Evolutionary conservation across 2,797 vertebrate species (phyloP).

Genomic region (Oryzias sinensis): DNA sequence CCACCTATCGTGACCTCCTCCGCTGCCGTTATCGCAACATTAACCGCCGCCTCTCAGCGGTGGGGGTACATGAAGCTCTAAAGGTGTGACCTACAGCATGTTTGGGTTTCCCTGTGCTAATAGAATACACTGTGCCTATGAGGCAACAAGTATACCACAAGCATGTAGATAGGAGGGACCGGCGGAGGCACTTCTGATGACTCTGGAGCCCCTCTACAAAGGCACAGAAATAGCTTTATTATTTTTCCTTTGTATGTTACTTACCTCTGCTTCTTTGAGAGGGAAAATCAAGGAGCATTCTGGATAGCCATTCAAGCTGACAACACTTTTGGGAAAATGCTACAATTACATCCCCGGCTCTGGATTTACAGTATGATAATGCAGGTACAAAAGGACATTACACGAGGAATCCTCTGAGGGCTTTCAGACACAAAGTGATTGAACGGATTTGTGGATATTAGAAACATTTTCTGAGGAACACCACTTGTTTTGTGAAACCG

Average conservation of each 20-base stretch:
- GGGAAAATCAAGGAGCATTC: constrained; percentile 45
- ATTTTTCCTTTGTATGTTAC: constrained; percentile 52
- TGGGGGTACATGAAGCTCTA: constrained; percentile 82
- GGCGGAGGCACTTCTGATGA: constrained; percentile 38
- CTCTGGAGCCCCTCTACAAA: constrained; percentile 28
- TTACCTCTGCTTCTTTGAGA: constrained; percentile 69
- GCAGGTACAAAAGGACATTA: constrained; percentile 48
- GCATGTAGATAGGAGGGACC: constrained; percentile 60
- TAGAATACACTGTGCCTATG: constrained; percentile 27
- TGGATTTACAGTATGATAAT: constrained; percentile 41
- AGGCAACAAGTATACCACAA: constrained; percentile 29
- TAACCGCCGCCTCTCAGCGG: constrained; percentile 81
- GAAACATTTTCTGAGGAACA: constrained; percentile 36
- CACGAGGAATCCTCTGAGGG: constrained; percentile 39
- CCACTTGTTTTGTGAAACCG: constrained; percentile 34
- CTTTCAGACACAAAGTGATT: constrained; percentile 40
- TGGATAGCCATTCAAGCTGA: constrained; percentile 60
- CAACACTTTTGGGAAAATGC: constrained; percentile 57
- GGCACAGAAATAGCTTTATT: constrained; percentile 46
- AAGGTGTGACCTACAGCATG: constrained; percentile 57
- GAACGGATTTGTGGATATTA: constrained; percentile 49
- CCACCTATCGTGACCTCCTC: constrained; percentile 81
- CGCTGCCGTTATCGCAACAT: constrained; percentile 84
- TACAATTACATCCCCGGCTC: constrained; percentile 40
- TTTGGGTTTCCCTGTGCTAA: constrained; percentile 13